Evolutionary conservation across 2,797 vertebrate genomes (phyloP), one percentile per base, ranked within the genome.

Genomic region (Phoeniculus purpureus): DNA sequence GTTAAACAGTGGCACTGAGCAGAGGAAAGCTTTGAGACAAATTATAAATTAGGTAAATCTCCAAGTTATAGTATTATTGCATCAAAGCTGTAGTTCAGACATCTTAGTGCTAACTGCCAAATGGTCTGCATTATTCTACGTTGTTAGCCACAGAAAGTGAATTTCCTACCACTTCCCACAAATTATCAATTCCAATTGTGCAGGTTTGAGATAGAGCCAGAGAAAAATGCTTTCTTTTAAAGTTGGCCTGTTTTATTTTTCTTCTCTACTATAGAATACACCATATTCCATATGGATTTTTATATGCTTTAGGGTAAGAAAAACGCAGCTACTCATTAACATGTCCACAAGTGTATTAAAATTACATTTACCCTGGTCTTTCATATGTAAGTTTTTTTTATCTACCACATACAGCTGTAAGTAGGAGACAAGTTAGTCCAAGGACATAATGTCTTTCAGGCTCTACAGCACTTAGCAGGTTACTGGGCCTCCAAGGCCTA

Each of bases 391-490:
- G 81, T 50, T 34, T 72, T 68, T 62, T 92, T 94, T 93, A 95
- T 96, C 96, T 95, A 85, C 92, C 84, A 89, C 82, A 92, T 45
- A 62, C 81, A 89, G 92, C 93, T 87, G 73, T 90, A 95, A 97
- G 62, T 65, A 81, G 87, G 64, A 98, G 97, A 98, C 97, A 97
- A 91, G 96, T 96, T 96, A 97, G 94, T 97, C 97, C 98, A 99
- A 99, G 98, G 98, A 98, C 98, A 98, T 96, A 89, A 96, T 97
- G 98, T 97, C 98, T 99, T 99, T 99, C 98, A 99, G 98, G 97
- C 98, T 97, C 97, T 97, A 95, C 95, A 98, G 98, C 98, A 98
- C 98, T 99, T 98, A 98, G 98, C 98, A 95, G 98, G 97, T 98
- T 98, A 96, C 96, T 96, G 95, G 97, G 97, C 98, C 98, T 98